phyloP scores from a whole-genome alignment of 2,797 vertebrate species.

The Galaxias olidus region DNA sequence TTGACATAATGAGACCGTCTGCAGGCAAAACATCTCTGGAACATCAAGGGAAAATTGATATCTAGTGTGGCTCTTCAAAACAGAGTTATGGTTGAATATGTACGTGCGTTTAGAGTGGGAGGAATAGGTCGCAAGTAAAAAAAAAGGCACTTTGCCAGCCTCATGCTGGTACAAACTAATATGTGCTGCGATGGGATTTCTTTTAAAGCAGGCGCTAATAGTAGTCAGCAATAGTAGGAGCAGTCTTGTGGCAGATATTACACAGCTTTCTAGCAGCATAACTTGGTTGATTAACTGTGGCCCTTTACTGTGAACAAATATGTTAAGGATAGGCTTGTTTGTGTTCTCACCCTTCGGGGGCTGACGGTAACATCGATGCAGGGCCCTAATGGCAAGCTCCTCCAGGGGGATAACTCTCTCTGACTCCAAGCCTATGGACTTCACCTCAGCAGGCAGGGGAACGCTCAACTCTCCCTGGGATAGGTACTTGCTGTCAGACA shows the following conservation, averaged over 20 bases:
- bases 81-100: not conserved
- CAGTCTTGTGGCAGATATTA: too few relatives aligned
- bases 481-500: conserved; percentile 78
- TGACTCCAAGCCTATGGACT: conserved; percentile 82
- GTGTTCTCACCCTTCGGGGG: conserved; percentile 73
- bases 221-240: too few relatives aligned
- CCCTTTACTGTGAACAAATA: too few relatives aligned
- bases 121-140: not conserved
- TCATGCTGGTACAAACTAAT: too few relatives aligned
- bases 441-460: conserved; percentile 90
- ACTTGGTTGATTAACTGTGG: too few relatives aligned
- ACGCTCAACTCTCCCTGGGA: conserved; percentile 78
- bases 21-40: not conserved
- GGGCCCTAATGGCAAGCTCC: conserved; percentile 87
- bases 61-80: not conserved
- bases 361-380: conserved; percentile 75
- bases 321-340: not conserved
- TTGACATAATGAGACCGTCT: conserved; percentile 6
- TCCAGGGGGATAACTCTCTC: conserved; percentile 89
- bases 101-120: too few relatives aligned
- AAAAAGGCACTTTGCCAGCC: too few relatives aligned
- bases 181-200: too few relatives aligned
- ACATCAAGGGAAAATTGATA: not conserved
- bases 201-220: too few relatives aligned
- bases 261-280: too few relatives aligned